Evolutionary conservation across 2,113 vertebrate species (phyloP), one percentile per base, ranked within the genome.

Genomic region (Proteles cristata): DNA sequence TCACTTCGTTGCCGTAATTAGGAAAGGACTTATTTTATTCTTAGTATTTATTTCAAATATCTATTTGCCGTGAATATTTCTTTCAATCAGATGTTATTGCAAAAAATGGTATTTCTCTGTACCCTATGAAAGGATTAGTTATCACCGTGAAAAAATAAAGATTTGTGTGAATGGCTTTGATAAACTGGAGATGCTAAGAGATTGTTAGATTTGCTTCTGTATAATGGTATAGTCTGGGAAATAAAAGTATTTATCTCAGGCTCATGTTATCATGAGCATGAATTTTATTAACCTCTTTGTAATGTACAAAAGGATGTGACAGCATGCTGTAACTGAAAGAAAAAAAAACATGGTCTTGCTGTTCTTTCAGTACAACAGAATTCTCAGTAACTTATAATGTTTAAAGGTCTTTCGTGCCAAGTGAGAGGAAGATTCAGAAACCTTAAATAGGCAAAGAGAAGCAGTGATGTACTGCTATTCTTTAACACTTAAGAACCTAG

Each of bases 251-350:
- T 93, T 95, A 94, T 58, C 15, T 83, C 69, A 94, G 73, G 58
- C 4, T 96, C 12, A 31, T 73, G n/a, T 83, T 93, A 92, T 74
- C 63, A 69, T 73, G 53, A 79, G 11, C 23, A 33, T 93, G 77
- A 77, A 91, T 77, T 93, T 90, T 96, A 96, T 96, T 93, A 96
- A 91, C 39, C 80, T 90, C 28, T 39, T 88, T 94, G 3, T 89
- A 50, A 28, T 74, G 45, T 86, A 73, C 25, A 31, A 77, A 88
- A 50, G 48, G 33, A 58, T 63, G 86, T 73, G 87, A 97, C 23
- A 79, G 33, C 45, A 80, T 43, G 31, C 55, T 58, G 50, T 3
- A 76, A 4, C 31, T 84, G 74, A 87, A 89, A 96, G 12, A 76
- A 58, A 81, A 88, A 55, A 50, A 80, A 88, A 84, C 53, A 48